Percentiles rank a stretch among this genome's conserved stretches.
These are phyloP conservation scores for Acanthococcus lagerstroemiae DNA, from an alignment of 2,888 invertebrate genomes.

Conservation along the genomic window DNA sequence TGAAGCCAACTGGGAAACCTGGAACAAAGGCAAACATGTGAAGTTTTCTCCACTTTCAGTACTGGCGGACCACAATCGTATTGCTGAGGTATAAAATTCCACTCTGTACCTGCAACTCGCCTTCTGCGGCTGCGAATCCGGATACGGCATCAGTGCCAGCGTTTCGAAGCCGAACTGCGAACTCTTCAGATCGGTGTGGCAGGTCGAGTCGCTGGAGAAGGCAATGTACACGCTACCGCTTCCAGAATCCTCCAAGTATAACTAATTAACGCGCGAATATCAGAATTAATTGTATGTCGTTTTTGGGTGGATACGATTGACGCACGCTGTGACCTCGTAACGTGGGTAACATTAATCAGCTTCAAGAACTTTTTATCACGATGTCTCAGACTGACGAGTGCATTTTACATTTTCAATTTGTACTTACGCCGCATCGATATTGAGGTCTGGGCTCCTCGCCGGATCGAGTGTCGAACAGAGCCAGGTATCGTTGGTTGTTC, in stretches of 20 bases:
- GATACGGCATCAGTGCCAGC: conserved; percentile 43
- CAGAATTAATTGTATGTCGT: too few relatives aligned
- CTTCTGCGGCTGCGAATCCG: conserved; percentile 43
- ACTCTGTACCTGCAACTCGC: conserved; percentile 5
- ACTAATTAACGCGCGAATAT: conserved; percentile 10
- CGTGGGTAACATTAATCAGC: too few relatives aligned
- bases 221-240: conserved; percentile 50
- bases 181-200: conserved; percentile 47
- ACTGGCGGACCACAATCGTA: background rate
- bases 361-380: too few relatives aligned
- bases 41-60: too few relatives aligned
- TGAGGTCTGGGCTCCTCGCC: conserved; percentile 43
- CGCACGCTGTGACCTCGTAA: too few relatives aligned
- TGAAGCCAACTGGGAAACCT: conserved; percentile 54
- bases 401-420: background rate
- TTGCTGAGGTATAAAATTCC: conserved; percentile 1
- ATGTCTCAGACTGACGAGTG: too few relatives aligned
- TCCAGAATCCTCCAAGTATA: conserved; percentile 35
- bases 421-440: conserved; percentile 53
- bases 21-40: conserved; percentile 32
- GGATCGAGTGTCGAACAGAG: conserved; percentile 47
- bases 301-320: too few relatives aligned
- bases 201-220: conserved; percentile 55
- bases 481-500: conserved; percentile 49
- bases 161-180: conserved; percentile 51